Evolutionary conservation across 2,888 invertebrate species (phyloP).

Genomic region (Xestia xanthographa): DNA sequence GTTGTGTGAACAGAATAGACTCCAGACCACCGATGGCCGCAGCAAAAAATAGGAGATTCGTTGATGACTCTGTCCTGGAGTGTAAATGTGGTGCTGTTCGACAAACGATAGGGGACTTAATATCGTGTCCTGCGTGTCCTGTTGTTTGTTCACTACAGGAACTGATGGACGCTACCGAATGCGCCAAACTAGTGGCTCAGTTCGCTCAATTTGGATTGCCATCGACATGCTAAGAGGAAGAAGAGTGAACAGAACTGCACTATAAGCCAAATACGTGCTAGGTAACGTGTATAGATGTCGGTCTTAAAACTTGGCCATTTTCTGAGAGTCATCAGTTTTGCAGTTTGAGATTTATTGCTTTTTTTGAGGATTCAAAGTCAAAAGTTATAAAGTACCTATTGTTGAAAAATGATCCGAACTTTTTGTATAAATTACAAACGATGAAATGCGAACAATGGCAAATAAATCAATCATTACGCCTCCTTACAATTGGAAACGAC

Average conservation of each 20-base stretch:
- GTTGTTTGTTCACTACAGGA: too few relatives aligned
- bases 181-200: too few relatives aligned
- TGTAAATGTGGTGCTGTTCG: too few relatives aligned
- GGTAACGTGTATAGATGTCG: neutral
- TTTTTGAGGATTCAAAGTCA: neutral
- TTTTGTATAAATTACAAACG: conserved; percentile 1
- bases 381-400: neutral
- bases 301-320: neutral
- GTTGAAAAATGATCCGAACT: conserved; percentile 1
- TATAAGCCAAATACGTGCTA: neutral
- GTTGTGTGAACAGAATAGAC: neutral
- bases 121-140: too few relatives aligned
- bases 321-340: neutral
- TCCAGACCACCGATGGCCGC: too few relatives aligned
- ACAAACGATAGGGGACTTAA: too few relatives aligned
- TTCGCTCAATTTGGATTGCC: too few relatives aligned
- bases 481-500: conserved; percentile 37
- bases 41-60: too few relatives aligned
- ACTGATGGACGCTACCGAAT: too few relatives aligned
- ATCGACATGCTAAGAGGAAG: too few relatives aligned
- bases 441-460: conserved; percentile 1
- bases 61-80: too few relatives aligned
- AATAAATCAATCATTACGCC: conserved; percentile 49
- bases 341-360: neutral
- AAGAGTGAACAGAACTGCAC: neutral